Evolutionary conservation across 1,140 invertebrate genomes (phyloP), one percentile per base, ranked within the genome.

Genomic region (Chrysopa pallens): DNA sequence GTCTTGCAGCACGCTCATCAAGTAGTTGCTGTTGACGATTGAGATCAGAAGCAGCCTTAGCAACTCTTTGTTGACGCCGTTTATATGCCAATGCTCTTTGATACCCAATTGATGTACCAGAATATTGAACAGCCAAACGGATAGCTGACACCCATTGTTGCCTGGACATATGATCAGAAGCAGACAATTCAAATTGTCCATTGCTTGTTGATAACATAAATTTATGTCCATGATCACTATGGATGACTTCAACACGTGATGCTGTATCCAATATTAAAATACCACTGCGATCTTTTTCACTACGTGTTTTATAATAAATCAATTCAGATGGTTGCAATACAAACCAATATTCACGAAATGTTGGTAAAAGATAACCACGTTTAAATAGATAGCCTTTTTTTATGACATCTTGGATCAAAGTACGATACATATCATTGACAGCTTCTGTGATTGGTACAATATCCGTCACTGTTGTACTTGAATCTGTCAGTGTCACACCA

Each of bases 331-430:
- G 80, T 43, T 76, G 73, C 6, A 88, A 59, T 2, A 85, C 78
- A 57, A 84, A 84, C 77, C 80, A 84, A 54, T 80, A 77, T 45
- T 82, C 80, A n/a, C 74, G 67, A 63, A 81, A 74, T 1, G 74
- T 79, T 8, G 78, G 80, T 40, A 86, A 58, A 6, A 83, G 65
- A 50, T 79, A 82, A 1, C 81, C 80, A 49, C 73, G 72, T 56
- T 84, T 85, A 49, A 72, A 68, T 31, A 84, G 62, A 52, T 70
- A 72, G 12, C 80, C 81, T 74, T 84, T 84, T 61, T 84, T 84
- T n/a, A 86, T 73, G 31, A 84, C 78, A 63, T 85, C 81, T 42
- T 80, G 72, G 36, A 86, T 72, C 42, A 80, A 82, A n/a, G 73
- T 79, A 48, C 82, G 75, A 52, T 79, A 76, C 12, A 86, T 66